phyloP scores from a whole-genome alignment of 1,140 invertebrate species.

The Drosophila parvula region DNA sequence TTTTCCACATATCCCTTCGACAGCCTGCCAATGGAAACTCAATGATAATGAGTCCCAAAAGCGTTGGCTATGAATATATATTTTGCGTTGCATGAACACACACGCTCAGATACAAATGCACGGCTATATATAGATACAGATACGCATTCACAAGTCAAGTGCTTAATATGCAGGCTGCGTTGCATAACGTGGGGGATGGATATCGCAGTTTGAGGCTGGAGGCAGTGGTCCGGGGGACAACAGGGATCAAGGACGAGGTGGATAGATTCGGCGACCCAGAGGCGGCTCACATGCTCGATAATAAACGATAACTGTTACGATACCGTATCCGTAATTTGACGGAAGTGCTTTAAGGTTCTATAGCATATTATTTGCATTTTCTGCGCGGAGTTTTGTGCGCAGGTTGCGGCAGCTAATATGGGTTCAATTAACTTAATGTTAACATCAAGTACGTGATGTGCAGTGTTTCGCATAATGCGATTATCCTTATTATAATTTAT shows the following conservation, averaged over 20 bases:
- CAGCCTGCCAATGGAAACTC: constrained; percentile 31
- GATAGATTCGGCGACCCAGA: constrained; percentile 40
- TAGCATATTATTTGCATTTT: constrained; percentile 31
- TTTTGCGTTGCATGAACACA: constrained; percentile 38
- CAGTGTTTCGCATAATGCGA: constrained; percentile 27
- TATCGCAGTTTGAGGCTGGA: background rate
- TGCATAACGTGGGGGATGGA: background rate
- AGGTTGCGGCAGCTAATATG: constrained; percentile 23
- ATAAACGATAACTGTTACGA: constrained; percentile 26
- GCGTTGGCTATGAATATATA: constrained; percentile 76
- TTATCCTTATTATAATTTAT: constrained; percentile 41
- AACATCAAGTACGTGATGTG: constrained; percentile 34
- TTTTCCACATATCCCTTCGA: background rate
- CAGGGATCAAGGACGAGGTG: constrained; percentile 13
- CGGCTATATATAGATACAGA: constrained; percentile 16
- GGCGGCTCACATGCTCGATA: constrained; percentile 24
- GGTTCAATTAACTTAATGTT: constrained; percentile 44
- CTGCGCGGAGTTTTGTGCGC: constrained; percentile 1
- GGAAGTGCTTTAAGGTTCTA: constrained; percentile 15
- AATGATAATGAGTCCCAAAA: constrained; percentile 71
- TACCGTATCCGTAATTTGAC: constrained; percentile 25
- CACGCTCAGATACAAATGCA: constrained; percentile 3
- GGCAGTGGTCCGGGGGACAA: background rate
- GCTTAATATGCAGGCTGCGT: constrained; percentile 65
- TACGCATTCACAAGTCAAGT: constrained; percentile 31